Conservation (phyloP, 2,113 vertebrate genomes). For the Ibidorhyncha struthersii region DNA sequence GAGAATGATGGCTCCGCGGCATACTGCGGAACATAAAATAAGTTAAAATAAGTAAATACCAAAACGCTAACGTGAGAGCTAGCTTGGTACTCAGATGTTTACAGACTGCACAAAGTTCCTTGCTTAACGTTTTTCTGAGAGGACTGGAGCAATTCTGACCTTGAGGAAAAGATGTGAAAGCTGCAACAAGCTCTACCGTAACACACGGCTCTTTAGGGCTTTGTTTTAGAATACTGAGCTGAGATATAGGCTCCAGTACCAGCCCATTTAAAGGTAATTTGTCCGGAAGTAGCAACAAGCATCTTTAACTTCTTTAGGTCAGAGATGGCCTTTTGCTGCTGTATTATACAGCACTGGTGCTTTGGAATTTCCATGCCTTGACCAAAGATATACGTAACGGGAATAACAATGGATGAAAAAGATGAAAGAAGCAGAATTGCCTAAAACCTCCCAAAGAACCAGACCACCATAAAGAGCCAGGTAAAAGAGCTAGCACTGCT, state of each 20-base stretch:
- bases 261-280: neutral
- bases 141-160: neutral
- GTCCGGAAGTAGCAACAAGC: neutral
- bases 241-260: neutral
- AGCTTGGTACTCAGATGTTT: fast-evolving
- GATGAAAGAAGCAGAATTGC: neutral
- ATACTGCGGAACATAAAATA: neutral
- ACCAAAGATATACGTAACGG: neutral
- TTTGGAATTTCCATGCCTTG: neutral
- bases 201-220: neutral
- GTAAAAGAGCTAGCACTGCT: neutral
- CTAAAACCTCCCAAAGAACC: neutral
- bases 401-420: neutral
- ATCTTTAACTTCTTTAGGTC: neutral
- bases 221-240: neutral
- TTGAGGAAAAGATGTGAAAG: neutral
- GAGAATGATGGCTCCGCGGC: neutral
- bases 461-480: neutral
- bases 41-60: neutral
- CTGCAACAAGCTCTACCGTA: neutral
- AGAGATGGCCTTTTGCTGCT: neutral
- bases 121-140: neutral
- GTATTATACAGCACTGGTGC: fast-evolving
- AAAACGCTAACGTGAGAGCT: fast-evolving
- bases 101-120: neutral